Evolutionary conservation across 2,797 vertebrate genomes (phyloP), one percentile per base, ranked within the genome.

Genomic region (Myotis findleyi): DNA sequence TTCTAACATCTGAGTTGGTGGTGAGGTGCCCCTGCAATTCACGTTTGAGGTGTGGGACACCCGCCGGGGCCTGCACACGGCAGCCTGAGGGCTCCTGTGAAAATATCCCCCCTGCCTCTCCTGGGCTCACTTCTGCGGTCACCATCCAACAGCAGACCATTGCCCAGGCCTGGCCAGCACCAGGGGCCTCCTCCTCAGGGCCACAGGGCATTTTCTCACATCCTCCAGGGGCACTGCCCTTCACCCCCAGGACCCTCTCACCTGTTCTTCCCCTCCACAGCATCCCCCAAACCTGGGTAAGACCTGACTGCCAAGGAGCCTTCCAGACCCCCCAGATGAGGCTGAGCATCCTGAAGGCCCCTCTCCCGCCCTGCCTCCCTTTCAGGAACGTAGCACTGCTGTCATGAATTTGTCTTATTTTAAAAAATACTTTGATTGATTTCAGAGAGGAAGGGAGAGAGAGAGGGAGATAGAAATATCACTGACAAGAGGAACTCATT

Each of bases 11-110:
- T 0, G 59, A 27, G 25, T 2, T 41, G 79, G 59, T 6, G 18
- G 55, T 36, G 36, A 86, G 41, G 25, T 13, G 38, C 55, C 27
- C 0, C 9, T 53, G 36, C 0, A 2, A 51, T 33, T 72, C 88
- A 36, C 13, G 12, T 87, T 6, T 10, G 36, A 55, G 27, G 47
- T 2, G 6, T 11, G 25, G 47, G 38, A 38, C 0, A 0, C 38
- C 6, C 4, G 9, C 66, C 4, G 12, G 68, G 18, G 13, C 49
- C n/a, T 84, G 49, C 25, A 11, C 2, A 0, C 0, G 30, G 82
- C 23, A 17, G 33, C 55, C 36, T 0, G 0, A 44, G 12, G 68
- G 33, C 36, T 80, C 66, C 80, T 27, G 49, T 18, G 55, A 57
- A 77, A 41, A 57, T 10, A 1, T 41, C 20, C 14, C 30, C 36